Base-by-base conservation (phyloP, 1,140 invertebrate genomes). In the Camponotus pennsylvanicus region DNA sequence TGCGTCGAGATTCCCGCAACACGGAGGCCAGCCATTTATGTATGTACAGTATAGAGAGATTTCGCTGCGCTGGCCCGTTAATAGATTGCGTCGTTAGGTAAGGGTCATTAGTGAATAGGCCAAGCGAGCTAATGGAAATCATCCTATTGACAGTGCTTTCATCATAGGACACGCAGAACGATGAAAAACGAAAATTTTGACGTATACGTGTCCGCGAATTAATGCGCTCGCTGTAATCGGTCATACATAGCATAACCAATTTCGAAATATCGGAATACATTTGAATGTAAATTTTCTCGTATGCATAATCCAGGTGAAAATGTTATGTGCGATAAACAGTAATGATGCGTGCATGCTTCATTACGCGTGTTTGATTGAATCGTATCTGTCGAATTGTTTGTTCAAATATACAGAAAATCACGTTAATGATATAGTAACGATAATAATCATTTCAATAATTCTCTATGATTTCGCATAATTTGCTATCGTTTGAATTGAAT, bases 121-220 rank as follows among this genome's bases (percentile, higher is more conserved):
- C 40, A 61, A 83, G 79, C 55, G 69, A 40, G 42, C 32, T 83
- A 83, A 83, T 75, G 69, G 55, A 83, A 45, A 61, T 83, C 18
- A 61, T 75, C 57, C 40, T 63, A 75, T 37, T 45, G 55, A 18
- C 79, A 37, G 4, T 6, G 40, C 3, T 83, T 61, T 42, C 21
- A 34, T 15, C 2, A 13, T 15, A 2, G 63, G 3, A 18, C 15
- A 15, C 11, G 37, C 13, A 1, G 18, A 45, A 27, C 4, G 32
- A 63, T 0, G 69, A 61, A 83, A 83, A 83, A 73, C 18, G 21
- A 13, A 42, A 6, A 34, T 63, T 75, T 67, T 49, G 42, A 42
- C 27, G n/a, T 69, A 18, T 18, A 18, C 21, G 32, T n/a, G 27
- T 49, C 13, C 79, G 67, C 52, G 40, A 45, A 75, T 83, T 83